A percentile compares a stretch with the other conserved stretches of the same genome.
Evolutionary conservation across 2,888 invertebrate species (phyloP).

Genomic region (Meandrusa payeni): DNA sequence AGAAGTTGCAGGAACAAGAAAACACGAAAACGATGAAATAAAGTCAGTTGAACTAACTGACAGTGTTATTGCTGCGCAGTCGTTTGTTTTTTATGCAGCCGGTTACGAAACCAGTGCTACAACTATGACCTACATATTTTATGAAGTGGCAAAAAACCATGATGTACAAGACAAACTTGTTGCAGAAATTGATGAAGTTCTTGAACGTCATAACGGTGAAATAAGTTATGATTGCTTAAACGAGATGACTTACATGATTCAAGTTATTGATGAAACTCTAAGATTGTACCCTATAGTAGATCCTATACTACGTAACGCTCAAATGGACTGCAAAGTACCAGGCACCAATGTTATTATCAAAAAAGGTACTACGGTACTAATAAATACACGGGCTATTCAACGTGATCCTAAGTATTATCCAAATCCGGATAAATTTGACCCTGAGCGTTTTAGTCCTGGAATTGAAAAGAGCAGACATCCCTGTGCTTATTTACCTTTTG

Average conservation of each 20-base stretch:
- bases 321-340: slow-evolving; percentile 47
- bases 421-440: slow-evolving; percentile 65
- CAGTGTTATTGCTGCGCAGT: slow-evolving; percentile 55
- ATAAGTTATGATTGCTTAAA: slow-evolving; percentile 54
- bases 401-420: slow-evolving; percentile 58
- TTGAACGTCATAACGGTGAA: slow-evolving; percentile 42
- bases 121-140: slow-evolving; percentile 50
- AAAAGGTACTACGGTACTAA: slow-evolving; percentile 45
- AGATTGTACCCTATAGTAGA: slow-evolving; percentile 65
- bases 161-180: slow-evolving; percentile 52
- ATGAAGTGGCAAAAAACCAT: slow-evolving; percentile 52
- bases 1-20: slow-evolving; percentile 30
- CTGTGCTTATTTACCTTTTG: slow-evolving; percentile 60
- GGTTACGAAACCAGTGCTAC: slow-evolving; percentile 69
- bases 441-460: slow-evolving; percentile 60
- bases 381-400: slow-evolving; percentile 58
- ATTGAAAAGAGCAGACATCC: slow-evolving; percentile 43
- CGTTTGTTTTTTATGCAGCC: slow-evolving; percentile 61
- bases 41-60: slow-evolving; percentile 45
- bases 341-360: slow-evolving; percentile 48
- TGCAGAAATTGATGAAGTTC: slow-evolving; percentile 45
- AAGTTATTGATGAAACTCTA: slow-evolving; percentile 56
- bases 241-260: slow-evolving; percentile 57
- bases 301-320: slow-evolving; percentile 49
- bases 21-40: slow-evolving; percentile 27